Conservation (phyloP, 2,888 invertebrate species). For the Coelinius sp. region DNA sequence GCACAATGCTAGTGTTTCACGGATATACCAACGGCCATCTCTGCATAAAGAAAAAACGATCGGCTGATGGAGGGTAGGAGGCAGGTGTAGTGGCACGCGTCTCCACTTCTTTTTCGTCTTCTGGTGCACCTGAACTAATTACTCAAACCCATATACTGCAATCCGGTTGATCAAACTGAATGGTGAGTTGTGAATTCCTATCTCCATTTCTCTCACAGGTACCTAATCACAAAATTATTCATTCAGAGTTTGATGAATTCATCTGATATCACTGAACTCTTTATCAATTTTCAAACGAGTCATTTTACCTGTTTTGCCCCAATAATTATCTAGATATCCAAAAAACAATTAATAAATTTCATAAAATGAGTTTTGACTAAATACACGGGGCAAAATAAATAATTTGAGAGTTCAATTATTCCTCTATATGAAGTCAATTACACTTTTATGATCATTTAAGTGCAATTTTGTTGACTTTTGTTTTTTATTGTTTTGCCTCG, state of each 20-base stretch:
- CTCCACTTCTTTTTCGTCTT: slow-evolving; percentile 13
- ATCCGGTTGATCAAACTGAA: neutral
- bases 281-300: no score
- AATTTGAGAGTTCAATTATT: no score
- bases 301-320: no score
- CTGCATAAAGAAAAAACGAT: slow-evolving; percentile 17
- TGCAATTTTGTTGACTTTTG: neutral
- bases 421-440: neutral
- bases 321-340: no score
- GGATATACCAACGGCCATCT: slow-evolving; percentile 8
- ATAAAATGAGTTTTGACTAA: no score
- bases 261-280: no score
- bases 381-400: no score
- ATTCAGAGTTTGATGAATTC: neutral
- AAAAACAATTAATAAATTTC: no score
- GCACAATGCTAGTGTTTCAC: slow-evolving; percentile 1
- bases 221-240: slow-evolving; percentile 2
- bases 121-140: slow-evolving; percentile 25
- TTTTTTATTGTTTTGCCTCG: neutral
- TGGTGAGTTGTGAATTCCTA: no score
- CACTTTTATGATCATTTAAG: neutral
- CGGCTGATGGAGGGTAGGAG: slow-evolving; percentile 2
- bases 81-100: slow-evolving; percentile 26
- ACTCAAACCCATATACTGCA: slow-evolving; percentile 15
- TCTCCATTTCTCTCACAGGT: neutral